A percentile compares a stretch with the other conserved stretches of the same genome.
Conservation (phyloP, 2,113 vertebrate genomes). For the Abramis brama region DNA sequence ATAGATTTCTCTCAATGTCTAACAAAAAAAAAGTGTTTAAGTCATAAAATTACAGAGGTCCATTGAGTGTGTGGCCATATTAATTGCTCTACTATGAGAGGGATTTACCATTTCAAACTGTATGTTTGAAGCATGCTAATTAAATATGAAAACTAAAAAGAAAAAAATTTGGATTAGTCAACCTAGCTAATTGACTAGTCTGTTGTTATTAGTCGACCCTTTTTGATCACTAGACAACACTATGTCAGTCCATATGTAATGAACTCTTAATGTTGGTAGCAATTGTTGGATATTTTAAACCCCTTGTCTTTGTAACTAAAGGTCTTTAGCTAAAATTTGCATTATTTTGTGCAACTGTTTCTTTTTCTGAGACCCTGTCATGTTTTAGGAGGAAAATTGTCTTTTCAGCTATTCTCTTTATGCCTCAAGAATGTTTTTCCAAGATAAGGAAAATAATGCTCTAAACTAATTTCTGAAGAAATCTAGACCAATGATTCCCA, state of each 20-base stretch:
- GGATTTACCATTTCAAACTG: not conserved
- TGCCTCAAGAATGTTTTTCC: not conserved
- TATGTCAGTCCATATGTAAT: not conserved
- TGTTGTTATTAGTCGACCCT: not conserved
- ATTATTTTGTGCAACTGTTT: not conserved
- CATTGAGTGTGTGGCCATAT: not conserved
- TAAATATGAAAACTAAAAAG: not conserved
- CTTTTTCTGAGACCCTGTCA: not conserved
- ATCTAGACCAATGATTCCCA: not conserved
- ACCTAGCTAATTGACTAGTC: not conserved
- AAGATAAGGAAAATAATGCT: not conserved
- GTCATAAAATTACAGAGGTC: not conserved
- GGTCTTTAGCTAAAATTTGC: not conserved
- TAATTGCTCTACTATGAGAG: not conserved
- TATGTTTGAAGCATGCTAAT: not conserved
- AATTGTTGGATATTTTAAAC: not conserved
- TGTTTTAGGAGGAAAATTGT: not conserved
- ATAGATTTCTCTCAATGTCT: not conserved
- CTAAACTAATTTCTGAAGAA: not conserved
- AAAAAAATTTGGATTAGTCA: not conserved
- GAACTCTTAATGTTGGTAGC: not conserved
- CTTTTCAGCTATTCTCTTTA: not conserved
- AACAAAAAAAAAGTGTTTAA: not conserved
- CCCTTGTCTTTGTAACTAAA: not conserved
- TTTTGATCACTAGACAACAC: not conserved